phyloP scores from a whole-genome alignment of 2,113 vertebrate species.

The Erythrolamprus reginae region DNA sequence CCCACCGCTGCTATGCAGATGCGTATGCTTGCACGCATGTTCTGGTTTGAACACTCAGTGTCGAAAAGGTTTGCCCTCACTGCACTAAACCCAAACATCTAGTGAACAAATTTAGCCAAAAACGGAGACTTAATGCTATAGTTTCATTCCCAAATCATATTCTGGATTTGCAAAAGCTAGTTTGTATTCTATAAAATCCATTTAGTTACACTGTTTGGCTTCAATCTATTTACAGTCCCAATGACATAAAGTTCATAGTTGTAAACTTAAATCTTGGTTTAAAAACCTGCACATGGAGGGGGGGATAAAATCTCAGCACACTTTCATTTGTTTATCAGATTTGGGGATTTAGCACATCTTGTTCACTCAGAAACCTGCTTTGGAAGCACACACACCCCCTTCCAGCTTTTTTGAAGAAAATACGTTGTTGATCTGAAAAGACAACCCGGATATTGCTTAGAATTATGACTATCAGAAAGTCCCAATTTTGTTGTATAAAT shows the following conservation, averaged over 20 bases:
- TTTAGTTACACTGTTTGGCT: background rate
- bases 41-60: no score
- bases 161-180: background rate
- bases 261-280: background rate
- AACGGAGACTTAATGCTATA: background rate
- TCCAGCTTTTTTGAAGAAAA: background rate
- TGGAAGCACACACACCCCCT: background rate
- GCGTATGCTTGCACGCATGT: no score
- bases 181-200: background rate
- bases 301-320: background rate
- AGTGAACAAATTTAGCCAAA: background rate
- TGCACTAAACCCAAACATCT: background rate
- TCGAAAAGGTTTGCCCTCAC: no score
- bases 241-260: background rate
- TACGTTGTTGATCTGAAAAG: background rate
- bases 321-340: background rate
- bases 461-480: background rate
- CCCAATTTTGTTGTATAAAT: background rate
- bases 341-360: background rate
- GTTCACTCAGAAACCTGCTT: background rate
- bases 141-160: background rate
- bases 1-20: no score
- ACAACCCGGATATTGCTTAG: background rate
- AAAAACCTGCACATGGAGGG: background rate
- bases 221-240: background rate